Conservation (phyloP, 2,797 vertebrate species). For the Thalassophryne amazonica region DNA sequence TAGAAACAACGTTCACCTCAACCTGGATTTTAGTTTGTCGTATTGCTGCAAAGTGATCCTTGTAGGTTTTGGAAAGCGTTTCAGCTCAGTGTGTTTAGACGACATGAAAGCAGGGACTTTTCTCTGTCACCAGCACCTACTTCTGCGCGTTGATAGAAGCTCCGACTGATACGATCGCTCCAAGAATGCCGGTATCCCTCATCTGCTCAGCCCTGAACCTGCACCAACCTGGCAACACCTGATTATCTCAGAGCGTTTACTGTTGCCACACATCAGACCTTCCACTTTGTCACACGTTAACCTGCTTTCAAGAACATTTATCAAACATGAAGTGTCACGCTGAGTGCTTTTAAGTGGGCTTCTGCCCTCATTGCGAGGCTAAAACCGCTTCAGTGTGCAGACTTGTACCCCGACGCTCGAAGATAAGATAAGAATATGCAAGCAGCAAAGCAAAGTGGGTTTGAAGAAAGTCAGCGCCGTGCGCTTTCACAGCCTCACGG, state of each 20-base stretch:
- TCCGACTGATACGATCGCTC: slow-evolving; percentile 70
- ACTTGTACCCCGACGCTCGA: slow-evolving; percentile 31
- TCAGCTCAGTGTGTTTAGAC: too few species aligned
- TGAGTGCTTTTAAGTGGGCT: slow-evolving; percentile 59
- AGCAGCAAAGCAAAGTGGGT: slow-evolving; percentile 23
- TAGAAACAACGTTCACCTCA: slow-evolving; percentile 23
- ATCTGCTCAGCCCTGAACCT: slow-evolving; percentile 40
- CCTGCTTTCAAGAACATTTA: slow-evolving; percentile 43
- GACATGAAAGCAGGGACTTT: too few species aligned
- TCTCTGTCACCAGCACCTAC: slow-evolving; percentile 26
- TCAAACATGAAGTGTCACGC: slow-evolving; percentile 52
- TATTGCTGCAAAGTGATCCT: not conserved
- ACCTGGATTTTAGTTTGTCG: slow-evolving; percentile 27
- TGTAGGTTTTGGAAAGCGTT: not conserved
- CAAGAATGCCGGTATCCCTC: slow-evolving; percentile 75
- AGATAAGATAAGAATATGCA: slow-evolving; percentile 61
- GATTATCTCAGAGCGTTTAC: slow-evolving; percentile 44
- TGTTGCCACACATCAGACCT: slow-evolving; percentile 36
- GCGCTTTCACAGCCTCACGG: slow-evolving; percentile 28
- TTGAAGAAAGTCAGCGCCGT: slow-evolving; percentile 31
- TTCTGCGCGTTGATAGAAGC: slow-evolving; percentile 68
- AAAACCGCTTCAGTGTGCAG: slow-evolving; percentile 16
- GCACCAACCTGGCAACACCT: slow-evolving; percentile 32
- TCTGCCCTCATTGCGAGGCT: slow-evolving; percentile 32
- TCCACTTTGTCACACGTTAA: slow-evolving; percentile 43